Conservation (phyloP, 2,797 vertebrate species). For the Peromyscus attwateri region DNA sequence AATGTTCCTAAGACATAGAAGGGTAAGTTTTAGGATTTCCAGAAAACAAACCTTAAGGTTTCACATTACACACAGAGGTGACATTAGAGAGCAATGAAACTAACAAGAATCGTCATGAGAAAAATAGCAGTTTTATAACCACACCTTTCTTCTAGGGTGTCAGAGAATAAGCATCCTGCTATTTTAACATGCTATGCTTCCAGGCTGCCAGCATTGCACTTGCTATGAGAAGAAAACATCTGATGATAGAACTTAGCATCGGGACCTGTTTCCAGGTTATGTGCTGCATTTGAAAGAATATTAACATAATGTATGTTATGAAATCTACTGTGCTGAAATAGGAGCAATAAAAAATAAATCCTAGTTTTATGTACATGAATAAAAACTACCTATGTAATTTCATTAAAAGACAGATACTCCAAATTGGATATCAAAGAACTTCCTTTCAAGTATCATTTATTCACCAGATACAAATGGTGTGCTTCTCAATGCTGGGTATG, state of each 20-base stretch:
- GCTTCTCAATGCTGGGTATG: not conserved
- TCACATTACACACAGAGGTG: conserved; percentile 39
- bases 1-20: conserved; percentile 1
- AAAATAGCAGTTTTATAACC: conserved; percentile 44
- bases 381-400: conserved; percentile 51
- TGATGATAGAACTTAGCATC: not conserved
- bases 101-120: conserved; percentile 29
- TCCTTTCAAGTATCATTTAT: conserved; percentile 57
- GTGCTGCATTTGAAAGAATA: conserved; percentile 24
- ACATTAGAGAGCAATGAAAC: conserved; percentile 54
- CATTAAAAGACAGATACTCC: conserved; percentile 57
- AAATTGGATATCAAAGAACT: not conserved
- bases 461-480: conserved; percentile 35
- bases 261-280: not conserved
- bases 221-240: conserved; percentile 48
- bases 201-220: not conserved
- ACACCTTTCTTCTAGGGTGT: not conserved
- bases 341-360: conserved; percentile 50
- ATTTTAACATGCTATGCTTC: conserved; percentile 29
- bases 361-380: not conserved
- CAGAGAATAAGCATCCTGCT: conserved; percentile 39
- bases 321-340: conserved; percentile 47
- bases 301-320: not conserved
- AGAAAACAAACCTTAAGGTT: conserved; percentile 58
- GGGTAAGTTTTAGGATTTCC: not conserved